Evolutionary conservation across 2,797 vertebrate species (phyloP), one percentile per base, ranked within the genome.

Genomic region (Todus mexicanus): DNA sequence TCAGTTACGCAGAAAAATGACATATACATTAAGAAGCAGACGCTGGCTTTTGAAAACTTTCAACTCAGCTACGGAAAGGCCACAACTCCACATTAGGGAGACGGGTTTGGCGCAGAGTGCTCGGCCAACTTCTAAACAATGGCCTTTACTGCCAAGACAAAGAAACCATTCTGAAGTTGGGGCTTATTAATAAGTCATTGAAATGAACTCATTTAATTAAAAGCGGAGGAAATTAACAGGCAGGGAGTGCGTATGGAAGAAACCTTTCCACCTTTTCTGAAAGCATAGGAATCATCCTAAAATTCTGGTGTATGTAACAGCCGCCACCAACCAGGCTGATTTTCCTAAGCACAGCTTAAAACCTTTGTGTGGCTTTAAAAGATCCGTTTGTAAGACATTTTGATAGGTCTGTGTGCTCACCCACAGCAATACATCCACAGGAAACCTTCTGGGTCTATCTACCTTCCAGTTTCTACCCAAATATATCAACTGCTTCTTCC

Each of bases 141-240:
- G 74, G 38, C n/a, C 87, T 84, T 50, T 19, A 60, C 71, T 66
- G 68, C 25, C 47, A 87, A 63, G 9, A 92, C 89, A 93, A 89
- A 92, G 92, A 84, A 84, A 63, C 64, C 71, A 86, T 92, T 94
- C 88, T 93, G 25, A 86, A 85, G 35, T 71, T 23, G 54, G 54
- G 87, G 59, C 69, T 84, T 70, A 76, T 87, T 93, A 82, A 84
- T 84, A 87, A 89, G 64, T 70, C 68, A 73, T 2, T 63, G 87
- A 87, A 72, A 94, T 51, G 56, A 68, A 84, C 51, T 87, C 47
- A 69, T 78, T 84, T 90, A 78, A 87, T 86, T 86, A 81, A 78
- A 87, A 70, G 11, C n/a, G 70, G 48, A 82, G 51, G 69, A 54
- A 73, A 86, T 61, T 15, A 87, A 60, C 45, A 66, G 42, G 53